phyloP scores from a whole-genome alignment of 2,113 vertebrate species.

The Mesembrinibis cayennensis region DNA sequence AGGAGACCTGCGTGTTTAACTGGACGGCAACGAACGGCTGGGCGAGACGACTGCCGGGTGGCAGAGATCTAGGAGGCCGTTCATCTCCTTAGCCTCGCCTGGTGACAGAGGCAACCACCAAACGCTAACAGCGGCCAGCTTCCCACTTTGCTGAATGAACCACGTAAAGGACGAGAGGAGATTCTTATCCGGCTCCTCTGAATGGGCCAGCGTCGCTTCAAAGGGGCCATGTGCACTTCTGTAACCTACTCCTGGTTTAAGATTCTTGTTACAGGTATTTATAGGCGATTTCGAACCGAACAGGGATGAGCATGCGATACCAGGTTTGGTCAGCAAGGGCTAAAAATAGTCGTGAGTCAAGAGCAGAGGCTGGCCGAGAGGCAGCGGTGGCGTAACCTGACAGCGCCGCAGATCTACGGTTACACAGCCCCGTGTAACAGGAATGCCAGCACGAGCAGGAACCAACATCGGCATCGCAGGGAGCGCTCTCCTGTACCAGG shows the following conservation, averaged over 20 bases:
- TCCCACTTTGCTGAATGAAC: not conserved
- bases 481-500: not conserved
- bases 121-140: not conserved
- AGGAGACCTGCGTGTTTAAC: not conserved
- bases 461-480: not conserved
- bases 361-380: not conserved
- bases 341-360: constrained; percentile 46
- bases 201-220: not conserved
- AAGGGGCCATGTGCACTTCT: not conserved
- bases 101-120: not conserved
- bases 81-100: not conserved
- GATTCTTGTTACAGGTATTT: not conserved
- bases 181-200: not conserved
- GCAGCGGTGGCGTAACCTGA: not conserved
- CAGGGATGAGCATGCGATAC: not conserved
- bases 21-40: accelerated
- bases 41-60: not conserved
- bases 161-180: not conserved
- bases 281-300: not conserved
- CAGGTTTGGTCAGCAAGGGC: constrained; percentile 22
- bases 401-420: not conserved
- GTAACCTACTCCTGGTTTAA: not conserved
- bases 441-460: not conserved
- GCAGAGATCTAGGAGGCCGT: not conserved
- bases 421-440: not conserved